Conservation (phyloP, 2,797 vertebrate species). For the Periophthalmus magnuspinnatus region DNA sequence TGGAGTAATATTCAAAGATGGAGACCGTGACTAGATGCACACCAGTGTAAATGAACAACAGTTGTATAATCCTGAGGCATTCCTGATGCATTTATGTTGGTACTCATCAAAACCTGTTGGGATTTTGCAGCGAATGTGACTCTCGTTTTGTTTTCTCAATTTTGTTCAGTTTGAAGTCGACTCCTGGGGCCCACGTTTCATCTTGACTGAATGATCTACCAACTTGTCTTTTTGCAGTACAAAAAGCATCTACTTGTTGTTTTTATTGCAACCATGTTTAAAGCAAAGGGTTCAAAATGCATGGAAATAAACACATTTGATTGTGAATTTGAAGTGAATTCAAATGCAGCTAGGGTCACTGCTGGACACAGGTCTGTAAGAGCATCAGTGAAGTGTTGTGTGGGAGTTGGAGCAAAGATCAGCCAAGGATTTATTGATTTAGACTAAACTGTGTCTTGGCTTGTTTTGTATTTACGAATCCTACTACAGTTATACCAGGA, state of each 20-base stretch:
- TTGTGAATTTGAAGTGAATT: conserved; percentile 24
- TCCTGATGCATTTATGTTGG: conserved; percentile 12
- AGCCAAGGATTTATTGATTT: conserved; percentile 44
- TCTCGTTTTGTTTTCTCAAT: conserved; percentile 33
- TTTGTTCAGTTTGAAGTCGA: conserved; percentile 31
- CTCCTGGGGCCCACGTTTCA: conserved; percentile 21
- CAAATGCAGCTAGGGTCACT: conserved; percentile 19
- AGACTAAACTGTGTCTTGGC: conserved; percentile 19
- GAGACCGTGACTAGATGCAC: not conserved
- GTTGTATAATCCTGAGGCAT: conserved; percentile 5
- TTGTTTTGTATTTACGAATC: conserved; percentile 24
- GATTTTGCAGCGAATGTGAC: conserved; percentile 15
- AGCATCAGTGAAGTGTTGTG: conserved; percentile 22
- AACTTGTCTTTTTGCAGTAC: conserved; percentile 13
- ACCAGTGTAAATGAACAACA: not conserved
- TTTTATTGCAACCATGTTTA: conserved; percentile 17
- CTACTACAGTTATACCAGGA: not conserved
- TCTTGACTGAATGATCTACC: conserved; percentile 24
- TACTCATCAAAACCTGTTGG: conserved; percentile 19
- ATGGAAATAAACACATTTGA: not conserved
- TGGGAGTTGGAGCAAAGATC: conserved; percentile 22
- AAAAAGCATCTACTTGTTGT: not conserved
- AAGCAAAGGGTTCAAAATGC: conserved; percentile 12
- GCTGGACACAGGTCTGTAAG: conserved; percentile 24
- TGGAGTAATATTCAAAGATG: conserved; percentile 6